Base-by-base conservation (phyloP, 1,140 invertebrate genomes). In the Drosophila leontia region DNA sequence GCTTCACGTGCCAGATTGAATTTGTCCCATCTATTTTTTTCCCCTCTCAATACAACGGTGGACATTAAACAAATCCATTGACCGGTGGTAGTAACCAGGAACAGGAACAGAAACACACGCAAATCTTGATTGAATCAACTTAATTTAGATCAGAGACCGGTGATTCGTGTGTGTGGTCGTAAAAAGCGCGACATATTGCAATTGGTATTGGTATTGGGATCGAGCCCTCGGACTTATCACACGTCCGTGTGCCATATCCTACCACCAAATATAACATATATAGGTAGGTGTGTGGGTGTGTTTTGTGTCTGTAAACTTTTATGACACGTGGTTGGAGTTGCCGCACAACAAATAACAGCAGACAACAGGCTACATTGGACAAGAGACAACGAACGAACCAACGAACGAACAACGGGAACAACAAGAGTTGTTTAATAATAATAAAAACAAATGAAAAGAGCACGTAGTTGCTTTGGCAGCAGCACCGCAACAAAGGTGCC, bases 121-220 rank as follows among this genome's bases (percentile, higher is more conserved):
- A 87, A 88, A 87, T 87, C 83, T 87, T 87, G 83, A 87, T 87
- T 87, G 83, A 87, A 87, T 88, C 83, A 88, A 87, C 83, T 87
- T 87, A 87, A 87, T 87, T 87, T 87, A 87, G 83, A 87, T 87
- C 83, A 87, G 83, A 80, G 82, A 58, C 64, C 83, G 87, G 80
- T 88, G 83, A 87, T 87, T 87, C 80, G 83, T 83, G 72, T 83
- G 72, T 88, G 80, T 64, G 85, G 71, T 84, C 85, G 83, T 87
- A 87, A 87, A 87, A 87, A 78, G 80, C 85, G 83, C 83, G 83
- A 88, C 83, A 88, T 88, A 87, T 88, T 88, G 67, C 84, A 85
- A 65, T 62, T 65, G 62, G 29, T 15, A 65, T 57, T 57, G 53
- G 53, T 9, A 35, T 23, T 48, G 34, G 53, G 53, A 39, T 41